Evolutionary conservation across 2,888 invertebrate species (phyloP), one percentile per base, ranked within the genome.

Genomic region (Caenorhabditis sp.): DNA sequence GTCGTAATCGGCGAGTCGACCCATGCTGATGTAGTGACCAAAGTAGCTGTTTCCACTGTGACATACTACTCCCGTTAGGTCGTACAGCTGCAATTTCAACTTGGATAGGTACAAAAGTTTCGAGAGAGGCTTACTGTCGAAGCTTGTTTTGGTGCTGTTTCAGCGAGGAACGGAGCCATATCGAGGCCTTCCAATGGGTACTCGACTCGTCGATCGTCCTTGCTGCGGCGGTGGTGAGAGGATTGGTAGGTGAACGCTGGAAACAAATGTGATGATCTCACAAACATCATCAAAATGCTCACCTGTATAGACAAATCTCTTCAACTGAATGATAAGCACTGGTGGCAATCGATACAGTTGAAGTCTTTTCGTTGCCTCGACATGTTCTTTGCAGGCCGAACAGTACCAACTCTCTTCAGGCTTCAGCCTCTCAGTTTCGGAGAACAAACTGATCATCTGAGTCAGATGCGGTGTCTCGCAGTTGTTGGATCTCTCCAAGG

Each of bases 21-120:
- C 93, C 87, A 90, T 92, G 1, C 93, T 90, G 8, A 93, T 93
- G 89, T 94, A 94, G 87, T 94, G 94, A 15, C 94, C 94, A 11
- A 93, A 89, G 77, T 83, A 88, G 40, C 86, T 83, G 64, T 82
- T 86, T 26, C 93, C 62, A 92, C 89, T 58, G 92, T 92, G 61
- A 92, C 92, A 55, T 92, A 93, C 92, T 2, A 93, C 93, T 11
- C 92, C 93, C 82, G 92, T 93, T 74, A 94, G 90, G 85, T 94
- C 94, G 87, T 94, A 94, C 3, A 93, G 84, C 77, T 85, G 69
- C 18, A 84, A 53, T n/a, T n/a, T n/a, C n/a, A n/a, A n/a, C n/a
- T n/a, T n/a, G n/a, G n/a, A n/a, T n/a, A n/a, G n/a, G n/a, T n/a
- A n/a, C n/a, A n/a, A n/a, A n/a, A n/a, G n/a, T n/a, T n/a, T n/a